A percentile compares a stretch with the other conserved stretches of the same genome.
phyloP scores from a whole-genome alignment of 2,113 vertebrate species.

The Azemiops feae region DNA sequence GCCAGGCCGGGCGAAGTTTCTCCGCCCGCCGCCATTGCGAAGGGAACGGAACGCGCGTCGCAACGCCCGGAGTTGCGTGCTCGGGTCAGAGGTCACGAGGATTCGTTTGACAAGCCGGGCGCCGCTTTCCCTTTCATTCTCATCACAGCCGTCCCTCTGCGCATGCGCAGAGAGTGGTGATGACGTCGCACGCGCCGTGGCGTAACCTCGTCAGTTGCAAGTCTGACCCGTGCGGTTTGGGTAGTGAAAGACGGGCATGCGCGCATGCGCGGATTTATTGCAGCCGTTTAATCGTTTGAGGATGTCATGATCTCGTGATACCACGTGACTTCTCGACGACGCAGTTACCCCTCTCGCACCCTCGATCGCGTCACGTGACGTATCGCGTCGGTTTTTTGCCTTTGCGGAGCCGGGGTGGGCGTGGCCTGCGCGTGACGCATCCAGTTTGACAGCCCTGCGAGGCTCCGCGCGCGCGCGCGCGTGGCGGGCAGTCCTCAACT shows the following conservation, averaged over 20 bases:
- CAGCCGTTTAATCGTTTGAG: background rate
- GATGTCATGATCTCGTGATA: background rate
- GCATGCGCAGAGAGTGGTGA: background rate
- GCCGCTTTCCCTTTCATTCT: background rate
- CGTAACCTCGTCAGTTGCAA: background rate
- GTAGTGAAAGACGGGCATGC: background rate
- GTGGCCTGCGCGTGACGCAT: too few species aligned
- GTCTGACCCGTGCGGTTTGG: background rate
- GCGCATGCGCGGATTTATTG: too few species aligned
- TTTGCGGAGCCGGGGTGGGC: too few species aligned
- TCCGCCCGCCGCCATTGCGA: background rate
- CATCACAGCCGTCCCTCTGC: accelerated
- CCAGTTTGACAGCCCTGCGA: too few species aligned
- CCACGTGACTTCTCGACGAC: background rate
- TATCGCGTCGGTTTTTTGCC: too few species aligned
- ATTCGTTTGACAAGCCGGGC: background rate
- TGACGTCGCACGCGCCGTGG: background rate
- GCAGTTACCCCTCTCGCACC: background rate
- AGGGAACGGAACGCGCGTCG: background rate
- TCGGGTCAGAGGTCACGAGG: background rate
- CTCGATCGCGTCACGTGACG: background rate
- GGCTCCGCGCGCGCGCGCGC: too few species aligned
- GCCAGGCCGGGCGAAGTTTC: accelerated
- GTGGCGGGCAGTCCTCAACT: too few species aligned
- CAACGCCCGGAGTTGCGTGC: background rate